Evolutionary conservation across 2,113 vertebrate genomes (phyloP).

Genomic region (Kryptolebias marmoratus): DNA sequence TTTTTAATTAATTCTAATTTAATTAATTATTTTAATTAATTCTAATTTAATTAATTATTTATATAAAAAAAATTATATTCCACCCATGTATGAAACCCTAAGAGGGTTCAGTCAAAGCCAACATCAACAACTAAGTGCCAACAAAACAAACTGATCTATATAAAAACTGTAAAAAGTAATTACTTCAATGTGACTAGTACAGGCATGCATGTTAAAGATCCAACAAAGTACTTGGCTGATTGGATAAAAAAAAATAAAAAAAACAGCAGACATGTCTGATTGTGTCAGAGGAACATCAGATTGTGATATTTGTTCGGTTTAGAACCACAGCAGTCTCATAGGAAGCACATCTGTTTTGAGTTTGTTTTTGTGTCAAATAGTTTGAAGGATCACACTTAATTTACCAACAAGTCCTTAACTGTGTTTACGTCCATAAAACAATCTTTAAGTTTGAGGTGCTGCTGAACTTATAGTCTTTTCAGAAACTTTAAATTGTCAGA

Average conservation of each 20-base stretch:
- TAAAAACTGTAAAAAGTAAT: background rate
- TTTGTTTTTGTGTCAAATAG: background rate
- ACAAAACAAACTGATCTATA: background rate
- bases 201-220: background rate
- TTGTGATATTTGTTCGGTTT: conserved; percentile 9
- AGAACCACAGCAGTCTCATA: conserved; percentile 28
- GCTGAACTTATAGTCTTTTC: too few species aligned
- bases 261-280: background rate
- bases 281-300: conserved; percentile 2
- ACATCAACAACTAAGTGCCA: background rate
- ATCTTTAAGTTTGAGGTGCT: too few species aligned
- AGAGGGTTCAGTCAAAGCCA: background rate
- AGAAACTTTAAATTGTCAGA: background rate
- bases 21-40: too few species aligned
- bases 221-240: background rate
- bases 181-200: background rate
- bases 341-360: background rate
- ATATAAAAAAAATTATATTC: too few species aligned
- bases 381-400: too few species aligned
- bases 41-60: too few species aligned
- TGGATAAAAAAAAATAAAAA: background rate
- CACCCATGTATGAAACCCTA: background rate
- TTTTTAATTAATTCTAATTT: too few species aligned
- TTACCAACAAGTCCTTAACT: too few species aligned
- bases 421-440: too few species aligned